A percentile compares a stretch with the other conserved stretches of the same genome.
Conservation (phyloP, 1,140 invertebrate genomes). For the Drosophila jambulina region DNA sequence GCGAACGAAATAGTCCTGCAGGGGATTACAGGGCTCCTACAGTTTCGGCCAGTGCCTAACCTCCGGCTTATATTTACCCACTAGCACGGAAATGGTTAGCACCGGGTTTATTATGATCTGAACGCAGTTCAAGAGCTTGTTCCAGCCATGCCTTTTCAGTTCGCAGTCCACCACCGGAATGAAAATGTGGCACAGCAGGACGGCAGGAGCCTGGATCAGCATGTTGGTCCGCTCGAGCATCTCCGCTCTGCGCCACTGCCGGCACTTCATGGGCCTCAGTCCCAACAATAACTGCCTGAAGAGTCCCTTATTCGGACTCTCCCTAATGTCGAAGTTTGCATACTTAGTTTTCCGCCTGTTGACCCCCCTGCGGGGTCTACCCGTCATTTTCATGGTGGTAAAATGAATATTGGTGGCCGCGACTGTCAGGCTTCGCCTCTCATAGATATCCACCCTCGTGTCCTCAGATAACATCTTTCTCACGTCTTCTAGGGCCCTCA, state of each 20-base stretch:
- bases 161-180: slow-evolving; percentile 43
- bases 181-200: slow-evolving; percentile 13
- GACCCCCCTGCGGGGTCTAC: background rate
- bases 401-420: background rate
- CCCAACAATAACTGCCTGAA: slow-evolving; percentile 6
- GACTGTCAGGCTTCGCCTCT: background rate
- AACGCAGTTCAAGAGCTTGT: slow-evolving; percentile 41
- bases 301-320: slow-evolving; percentile 1
- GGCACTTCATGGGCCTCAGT: slow-evolving; percentile 13
- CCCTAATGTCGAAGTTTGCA: background rate
- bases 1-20: background rate
- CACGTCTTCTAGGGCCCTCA: background rate
- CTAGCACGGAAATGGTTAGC: background rate
- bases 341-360: background rate
- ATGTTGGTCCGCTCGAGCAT: slow-evolving; percentile 9
- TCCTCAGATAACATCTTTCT: background rate
- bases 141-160: slow-evolving; percentile 42
- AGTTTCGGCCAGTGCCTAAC: no score
- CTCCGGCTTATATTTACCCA: slow-evolving; percentile 1
- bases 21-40: background rate
- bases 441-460: slow-evolving; percentile 23
- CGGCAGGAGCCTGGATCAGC: slow-evolving; percentile 11
- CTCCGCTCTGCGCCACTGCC: background rate
- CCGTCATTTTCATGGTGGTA: background rate
- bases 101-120: slow-evolving; percentile 34